Evolutionary conservation across 1,140 invertebrate species (phyloP).

Genomic region (Euwallacea fornicatus): DNA sequence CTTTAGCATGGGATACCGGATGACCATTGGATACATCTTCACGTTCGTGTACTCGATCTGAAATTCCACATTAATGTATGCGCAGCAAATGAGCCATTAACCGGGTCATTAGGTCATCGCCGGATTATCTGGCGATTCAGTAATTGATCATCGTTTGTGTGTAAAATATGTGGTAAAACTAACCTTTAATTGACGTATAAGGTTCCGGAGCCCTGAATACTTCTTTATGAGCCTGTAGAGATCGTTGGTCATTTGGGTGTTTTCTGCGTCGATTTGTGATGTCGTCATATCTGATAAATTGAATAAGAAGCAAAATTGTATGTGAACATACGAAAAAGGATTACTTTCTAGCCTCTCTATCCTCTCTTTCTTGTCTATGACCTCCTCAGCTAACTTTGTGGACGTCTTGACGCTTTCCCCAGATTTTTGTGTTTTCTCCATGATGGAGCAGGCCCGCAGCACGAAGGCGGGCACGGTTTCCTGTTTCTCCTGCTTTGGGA

Average conservation of each 20-base stretch:
- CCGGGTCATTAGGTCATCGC: no score
- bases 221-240: slow-evolving; percentile 88
- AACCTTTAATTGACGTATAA: slow-evolving; percentile 87
- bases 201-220: slow-evolving; percentile 83
- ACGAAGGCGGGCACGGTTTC: slow-evolving; percentile 90
- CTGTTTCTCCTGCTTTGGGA: slow-evolving; percentile 85
- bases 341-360: slow-evolving; percentile 83
- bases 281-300: slow-evolving; percentile 81
- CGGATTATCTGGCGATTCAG: no score
- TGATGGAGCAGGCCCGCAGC: slow-evolving; percentile 82
- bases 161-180: neutral
- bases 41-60: slow-evolving; percentile 85
- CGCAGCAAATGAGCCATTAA: no score
- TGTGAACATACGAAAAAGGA: neutral
- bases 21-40: slow-evolving; percentile 90
- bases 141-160: neutral
- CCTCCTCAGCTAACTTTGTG: slow-evolving; percentile 78
- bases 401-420: slow-evolving; percentile 87
- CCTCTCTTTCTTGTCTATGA: slow-evolving; percentile 76
- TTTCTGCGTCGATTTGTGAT: slow-evolving; percentile 88
- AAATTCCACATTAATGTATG: slow-evolving; percentile 43
- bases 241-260: slow-evolving; percentile 93
- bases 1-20: slow-evolving; percentile 90
- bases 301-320: slow-evolving; percentile 15
- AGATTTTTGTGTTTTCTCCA: slow-evolving; percentile 88